Percentiles rank a stretch among this genome's conserved stretches.
These are phyloP conservation scores for Meloe dianella DNA, from an alignment of 2,888 invertebrate genomes.

Conservation along the genomic window DNA sequence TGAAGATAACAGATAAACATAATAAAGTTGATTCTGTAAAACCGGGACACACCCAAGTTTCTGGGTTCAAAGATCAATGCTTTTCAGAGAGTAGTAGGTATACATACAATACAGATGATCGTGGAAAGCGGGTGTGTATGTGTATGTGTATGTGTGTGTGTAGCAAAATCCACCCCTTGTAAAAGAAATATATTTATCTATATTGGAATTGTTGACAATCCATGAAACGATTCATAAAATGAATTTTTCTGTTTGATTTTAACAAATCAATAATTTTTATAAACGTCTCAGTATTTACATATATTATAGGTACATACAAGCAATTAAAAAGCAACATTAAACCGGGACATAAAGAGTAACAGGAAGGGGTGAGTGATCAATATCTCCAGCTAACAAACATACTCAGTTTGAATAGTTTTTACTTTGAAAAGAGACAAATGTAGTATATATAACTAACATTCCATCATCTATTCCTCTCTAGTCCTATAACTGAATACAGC, in stretches of 20 bases:
- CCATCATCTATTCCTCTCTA: constrained; percentile 48
- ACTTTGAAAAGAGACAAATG: constrained; percentile 44
- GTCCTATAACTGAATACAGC: constrained; percentile 12
- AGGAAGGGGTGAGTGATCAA: constrained; percentile 28
- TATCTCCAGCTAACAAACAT: constrained; percentile 6
- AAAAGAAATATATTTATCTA: background rate
- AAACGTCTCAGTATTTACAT: background rate
- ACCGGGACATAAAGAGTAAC: background rate
- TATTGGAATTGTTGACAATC: too few relatives aligned
- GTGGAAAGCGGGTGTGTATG: constrained; percentile 11
- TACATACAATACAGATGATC: constrained; percentile 8
- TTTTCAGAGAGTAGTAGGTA: constrained; percentile 16
- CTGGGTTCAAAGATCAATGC: constrained; percentile 24
- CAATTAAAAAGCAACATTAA: constrained; percentile 3
- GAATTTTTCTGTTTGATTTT: background rate
- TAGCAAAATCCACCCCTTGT: background rate
- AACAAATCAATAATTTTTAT: background rate
- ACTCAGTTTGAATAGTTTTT: constrained; percentile 35
- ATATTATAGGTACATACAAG: background rate
- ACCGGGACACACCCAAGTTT: constrained; percentile 25
- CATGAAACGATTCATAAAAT: too few relatives aligned
- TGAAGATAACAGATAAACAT: background rate
- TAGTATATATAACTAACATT: constrained; percentile 44
- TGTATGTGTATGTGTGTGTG: too few relatives aligned
- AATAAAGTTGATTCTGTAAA: constrained; percentile 4